Conservation (phyloP, 37 sponge, comb jelly and placozoan species). For the Crambe crambe region DNA sequence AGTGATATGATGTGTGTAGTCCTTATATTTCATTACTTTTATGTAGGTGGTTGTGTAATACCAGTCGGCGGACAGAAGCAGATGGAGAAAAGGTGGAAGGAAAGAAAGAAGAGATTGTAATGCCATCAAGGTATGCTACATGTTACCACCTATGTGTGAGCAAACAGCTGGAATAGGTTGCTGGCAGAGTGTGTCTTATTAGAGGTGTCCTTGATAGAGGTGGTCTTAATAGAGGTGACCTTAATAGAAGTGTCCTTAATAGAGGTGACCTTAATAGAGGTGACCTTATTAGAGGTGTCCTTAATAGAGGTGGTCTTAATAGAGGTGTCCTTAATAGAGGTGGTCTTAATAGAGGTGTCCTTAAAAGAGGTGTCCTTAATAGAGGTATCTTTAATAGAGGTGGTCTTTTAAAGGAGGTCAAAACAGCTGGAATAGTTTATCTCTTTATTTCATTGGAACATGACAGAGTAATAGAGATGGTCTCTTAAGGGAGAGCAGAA, state of each 20-base stretch:
- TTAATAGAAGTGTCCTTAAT: neutral
- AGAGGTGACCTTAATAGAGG: neutral
- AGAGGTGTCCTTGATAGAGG: neutral
- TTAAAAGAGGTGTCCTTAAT: neutral
- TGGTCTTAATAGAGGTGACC: neutral
- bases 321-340: neutral
- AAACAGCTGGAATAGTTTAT: neutral
- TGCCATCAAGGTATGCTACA: neutral
- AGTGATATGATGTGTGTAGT: too few species aligned
- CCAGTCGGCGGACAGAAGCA: neutral
- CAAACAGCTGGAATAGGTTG: neutral
- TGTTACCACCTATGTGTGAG: too few species aligned
- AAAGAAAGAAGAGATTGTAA: neutral
- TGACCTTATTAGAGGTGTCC: neutral
- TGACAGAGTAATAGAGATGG: neutral
- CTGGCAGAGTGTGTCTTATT: neutral
- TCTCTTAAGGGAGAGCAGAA: too few species aligned
- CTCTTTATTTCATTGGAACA: neutral
- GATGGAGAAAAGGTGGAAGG: neutral
- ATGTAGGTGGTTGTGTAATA: constrained; percentile 30
- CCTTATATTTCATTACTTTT: too few species aligned
- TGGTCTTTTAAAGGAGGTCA: too few species aligned
- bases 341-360: neutral
- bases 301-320: neutral
- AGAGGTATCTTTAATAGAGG: neutral